Evolutionary conservation across 2,888 invertebrate species (phyloP), one percentile per base, ranked within the genome.

Genomic region (Ichneumon xanthorius): DNA sequence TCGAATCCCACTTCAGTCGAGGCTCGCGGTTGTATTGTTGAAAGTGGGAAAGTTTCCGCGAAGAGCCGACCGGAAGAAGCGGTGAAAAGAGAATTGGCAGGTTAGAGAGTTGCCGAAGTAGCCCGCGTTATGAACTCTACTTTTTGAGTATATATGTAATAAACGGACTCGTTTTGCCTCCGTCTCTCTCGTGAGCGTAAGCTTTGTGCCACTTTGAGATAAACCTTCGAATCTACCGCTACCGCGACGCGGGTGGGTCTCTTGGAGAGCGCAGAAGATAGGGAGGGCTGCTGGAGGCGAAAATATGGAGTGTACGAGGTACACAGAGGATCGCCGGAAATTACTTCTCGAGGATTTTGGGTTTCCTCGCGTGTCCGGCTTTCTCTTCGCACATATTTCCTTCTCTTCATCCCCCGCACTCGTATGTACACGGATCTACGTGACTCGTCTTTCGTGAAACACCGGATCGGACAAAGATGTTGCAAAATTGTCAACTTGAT

Each of bases 171-270:
- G 45, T 68, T 84, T 67, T 63, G 55, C 16, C 50, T 37, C 61
- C 19, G 22, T 63, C 82, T 61, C 26, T 14, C 61, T 61, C 30
- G 61, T 30, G 33, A 16, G 61, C 30, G 26, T 7, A 71, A 26
- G 76, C 78, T 82, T 81, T 85, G 85, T 85, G 81, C 85, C 81
- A 81, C 81, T 85, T 81, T 81, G 81, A 73, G 85, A 81, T 85
- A 85, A 85, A 85, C 81, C 81, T 45, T 78, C 53, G 30, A 77
- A 61, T 61, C 78, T 78, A 68, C 30, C 26, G 33, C 58, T 76
- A 58, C 53, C 72, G 50, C 40, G 22, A 61, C 1, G 26, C 61
- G 33, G 61, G 61, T 30, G 4, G 61, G 16, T 16, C 61, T 61
- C 26, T 61, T 33, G 55, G 37, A 19, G 33, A 16, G 72, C 14